phyloP scores from a whole-genome alignment of 2,888 invertebrate genomes.

The Scrobipalpa atriplicella region DNA sequence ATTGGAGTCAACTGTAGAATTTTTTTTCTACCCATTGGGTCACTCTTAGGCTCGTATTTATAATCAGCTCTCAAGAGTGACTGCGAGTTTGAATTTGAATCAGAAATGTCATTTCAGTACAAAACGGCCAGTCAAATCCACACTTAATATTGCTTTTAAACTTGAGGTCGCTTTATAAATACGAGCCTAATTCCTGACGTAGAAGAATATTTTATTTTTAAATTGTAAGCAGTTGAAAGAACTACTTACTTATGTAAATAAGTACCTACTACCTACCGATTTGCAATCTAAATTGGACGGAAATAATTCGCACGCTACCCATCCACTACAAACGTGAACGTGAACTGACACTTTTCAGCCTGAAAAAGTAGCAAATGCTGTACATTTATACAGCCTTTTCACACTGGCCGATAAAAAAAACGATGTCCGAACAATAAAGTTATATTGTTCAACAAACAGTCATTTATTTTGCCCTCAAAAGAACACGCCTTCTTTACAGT shows the following conservation, averaged over 20 bases:
- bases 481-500: conserved; percentile 24
- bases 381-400: not conserved
- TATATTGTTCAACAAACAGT: conserved; percentile 23
- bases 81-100: too few relatives aligned
- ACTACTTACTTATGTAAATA: not conserved
- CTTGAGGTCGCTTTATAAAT: too few relatives aligned
- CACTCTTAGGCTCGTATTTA: too few relatives aligned
- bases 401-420: conserved; percentile 15
- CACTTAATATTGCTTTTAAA: too few relatives aligned
- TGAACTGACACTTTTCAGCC: conserved; percentile 1
- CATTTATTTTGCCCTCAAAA: conserved; percentile 26
- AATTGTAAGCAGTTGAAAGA: not conserved
- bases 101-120: too few relatives aligned
- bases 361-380: not conserved
- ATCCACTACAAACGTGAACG: not conserved
- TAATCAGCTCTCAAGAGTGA: too few relatives aligned
- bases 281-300: conserved; percentile 9
- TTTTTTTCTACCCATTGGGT: too few relatives aligned
- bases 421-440: conserved; percentile 20
- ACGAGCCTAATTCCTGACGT: too few relatives aligned
- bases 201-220: too few relatives aligned
- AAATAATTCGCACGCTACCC: conserved; percentile 8
- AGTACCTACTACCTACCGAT: too few relatives aligned
- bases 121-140: too few relatives aligned
- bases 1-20: too few relatives aligned